phyloP scores from a whole-genome alignment of 2,888 invertebrate species.

The Ectobius pallidus region DNA sequence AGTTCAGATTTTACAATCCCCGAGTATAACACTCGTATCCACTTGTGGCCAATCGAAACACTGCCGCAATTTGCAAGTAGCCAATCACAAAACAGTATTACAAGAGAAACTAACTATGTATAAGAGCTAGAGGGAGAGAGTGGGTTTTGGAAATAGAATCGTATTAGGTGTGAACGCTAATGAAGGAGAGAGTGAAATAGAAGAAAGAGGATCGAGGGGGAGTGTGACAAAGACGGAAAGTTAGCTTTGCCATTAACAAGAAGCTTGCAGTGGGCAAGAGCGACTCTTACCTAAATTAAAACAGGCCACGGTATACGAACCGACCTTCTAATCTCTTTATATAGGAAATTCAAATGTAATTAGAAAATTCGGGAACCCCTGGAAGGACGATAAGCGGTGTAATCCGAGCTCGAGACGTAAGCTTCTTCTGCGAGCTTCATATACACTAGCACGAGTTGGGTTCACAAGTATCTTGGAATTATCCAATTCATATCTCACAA shows the following conservation, averaged over 20 bases:
- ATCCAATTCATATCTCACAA: no score
- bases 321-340: slow-evolving; percentile 40
- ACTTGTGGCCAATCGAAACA: slow-evolving; percentile 38
- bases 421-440: background rate
- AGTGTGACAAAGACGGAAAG: background rate
- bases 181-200: slow-evolving; percentile 24
- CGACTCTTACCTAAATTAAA: slow-evolving; percentile 38
- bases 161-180: slow-evolving; percentile 38
- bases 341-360: slow-evolving; percentile 42
- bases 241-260: slow-evolving; percentile 30
- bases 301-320: slow-evolving; percentile 30
- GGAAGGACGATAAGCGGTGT: slow-evolving; percentile 27
- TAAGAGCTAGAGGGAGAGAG: background rate
- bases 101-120: background rate
- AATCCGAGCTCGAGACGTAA: slow-evolving; percentile 18
- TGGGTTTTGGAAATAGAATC: slow-evolving; percentile 34
- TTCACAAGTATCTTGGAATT: no score
- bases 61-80: slow-evolving; percentile 34
- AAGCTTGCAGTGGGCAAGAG: slow-evolving; percentile 16
- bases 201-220: background rate
- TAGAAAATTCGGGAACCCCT: slow-evolving; percentile 33
- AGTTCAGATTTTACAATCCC: background rate
- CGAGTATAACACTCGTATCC: background rate
- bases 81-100: slow-evolving; percentile 37
- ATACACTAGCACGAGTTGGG: background rate